A percentile compares a stretch with the other conserved stretches of the same genome.
Evolutionary conservation across 2,888 invertebrate genomes (phyloP).

Genomic region (Hyppa rectilinea): DNA sequence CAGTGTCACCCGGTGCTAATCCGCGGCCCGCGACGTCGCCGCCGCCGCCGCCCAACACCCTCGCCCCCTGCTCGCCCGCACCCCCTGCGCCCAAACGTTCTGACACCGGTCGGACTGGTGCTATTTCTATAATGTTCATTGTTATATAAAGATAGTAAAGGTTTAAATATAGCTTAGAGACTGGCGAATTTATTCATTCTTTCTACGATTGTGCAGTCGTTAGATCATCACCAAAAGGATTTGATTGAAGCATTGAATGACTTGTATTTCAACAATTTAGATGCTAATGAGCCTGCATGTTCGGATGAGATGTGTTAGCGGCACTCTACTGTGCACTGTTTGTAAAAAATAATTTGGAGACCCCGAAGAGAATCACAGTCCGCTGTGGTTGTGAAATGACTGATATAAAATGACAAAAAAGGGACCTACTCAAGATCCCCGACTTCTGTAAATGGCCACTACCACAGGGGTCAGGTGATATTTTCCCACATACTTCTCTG

Average conservation of each 20-base stretch:
- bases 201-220: neutral
- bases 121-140: constrained; percentile 20
- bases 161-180: neutral
- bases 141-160: neutral
- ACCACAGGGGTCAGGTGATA: neutral
- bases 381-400: neutral
- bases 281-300: no score
- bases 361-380: no score
- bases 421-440: neutral
- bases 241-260: no score
- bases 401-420: neutral
- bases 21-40: constrained; percentile 66
- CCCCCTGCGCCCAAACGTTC: constrained; percentile 27
- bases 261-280: no score
- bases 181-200: neutral
- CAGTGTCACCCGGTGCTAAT: constrained; percentile 68
- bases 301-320: no score
- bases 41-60: constrained; percentile 53
- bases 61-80: neutral
- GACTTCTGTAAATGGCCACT: no score
- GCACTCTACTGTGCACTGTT: no score
- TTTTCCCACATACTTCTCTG: neutral
- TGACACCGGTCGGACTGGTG: constrained; percentile 11
- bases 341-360: neutral
- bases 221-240: no score